These are phyloP conservation scores for Lytechinus variegatus DNA, from an alignment of 35 echinoderm and acorn worm genomes.

Conservation along the genomic window DNA sequence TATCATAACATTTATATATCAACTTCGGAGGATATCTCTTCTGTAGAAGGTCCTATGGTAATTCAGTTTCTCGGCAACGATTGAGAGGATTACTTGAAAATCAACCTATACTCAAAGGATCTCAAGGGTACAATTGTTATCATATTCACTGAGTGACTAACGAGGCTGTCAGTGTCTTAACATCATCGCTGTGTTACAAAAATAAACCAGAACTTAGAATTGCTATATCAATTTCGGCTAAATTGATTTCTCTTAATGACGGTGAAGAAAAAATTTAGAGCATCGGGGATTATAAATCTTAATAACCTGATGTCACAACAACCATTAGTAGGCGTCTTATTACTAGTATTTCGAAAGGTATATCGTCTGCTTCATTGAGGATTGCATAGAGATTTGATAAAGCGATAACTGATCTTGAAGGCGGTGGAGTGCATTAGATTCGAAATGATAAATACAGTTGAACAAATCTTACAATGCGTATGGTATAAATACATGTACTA, in stretches of 20 bases:
- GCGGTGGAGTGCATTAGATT: not conserved
- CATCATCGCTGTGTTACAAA: not conserved
- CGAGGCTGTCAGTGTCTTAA: not conserved
- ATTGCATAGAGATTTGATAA: not conserved
- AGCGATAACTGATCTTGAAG: not conserved
- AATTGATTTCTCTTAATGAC: not conserved
- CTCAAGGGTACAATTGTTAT: not conserved
- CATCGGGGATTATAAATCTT: not conserved
- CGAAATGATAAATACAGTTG: not conserved
- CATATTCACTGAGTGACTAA: not conserved
- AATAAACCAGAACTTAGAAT: not conserved
- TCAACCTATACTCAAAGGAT: not conserved
- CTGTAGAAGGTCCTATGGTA: too few relatives aligned
- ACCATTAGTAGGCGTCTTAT: not conserved
- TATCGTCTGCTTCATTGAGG: not conserved
- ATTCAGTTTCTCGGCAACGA: not conserved
- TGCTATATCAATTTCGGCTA: not conserved
- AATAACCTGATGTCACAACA: not conserved
- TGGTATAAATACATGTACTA: not conserved
- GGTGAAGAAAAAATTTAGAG: not conserved
- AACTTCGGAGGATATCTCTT: not conserved
- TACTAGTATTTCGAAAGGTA: not conserved
- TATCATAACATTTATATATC: not conserved
- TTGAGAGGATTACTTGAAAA: not conserved
- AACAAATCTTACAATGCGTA: not conserved